Evolutionary conservation across 2,113 vertebrate species (phyloP).

Genomic region (Scatophagus argus): DNA sequence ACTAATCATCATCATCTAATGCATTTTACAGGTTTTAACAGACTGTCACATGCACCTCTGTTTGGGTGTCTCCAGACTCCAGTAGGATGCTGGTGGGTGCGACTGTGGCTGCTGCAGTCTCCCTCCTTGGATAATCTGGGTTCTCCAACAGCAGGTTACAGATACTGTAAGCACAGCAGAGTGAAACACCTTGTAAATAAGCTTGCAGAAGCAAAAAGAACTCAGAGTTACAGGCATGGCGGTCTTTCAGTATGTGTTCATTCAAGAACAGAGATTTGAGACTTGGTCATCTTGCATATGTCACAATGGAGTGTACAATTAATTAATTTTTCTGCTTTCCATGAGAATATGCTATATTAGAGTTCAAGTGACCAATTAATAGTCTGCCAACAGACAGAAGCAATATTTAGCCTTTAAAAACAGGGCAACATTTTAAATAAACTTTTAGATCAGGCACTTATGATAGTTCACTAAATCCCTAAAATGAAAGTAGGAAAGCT

Average conservation of each 20-base stretch:
- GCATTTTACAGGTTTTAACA: neutral
- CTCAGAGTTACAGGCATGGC: neutral
- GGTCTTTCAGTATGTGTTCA: neutral
- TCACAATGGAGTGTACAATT: neutral
- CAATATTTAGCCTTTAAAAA: neutral
- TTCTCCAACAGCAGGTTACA: slow-evolving; percentile 97
- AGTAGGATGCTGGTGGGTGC: slow-evolving; percentile 93
- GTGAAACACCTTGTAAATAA: neutral
- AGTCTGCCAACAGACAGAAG: neutral
- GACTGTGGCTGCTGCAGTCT: slow-evolving; percentile 84
- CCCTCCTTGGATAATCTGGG: slow-evolving; percentile 92
- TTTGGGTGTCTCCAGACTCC: slow-evolving; percentile 88
- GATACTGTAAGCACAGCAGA: slow-evolving; percentile 85
- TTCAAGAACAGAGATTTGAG: neutral
- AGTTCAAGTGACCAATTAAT: neutral
- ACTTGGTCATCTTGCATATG: neutral
- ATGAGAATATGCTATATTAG: neutral
- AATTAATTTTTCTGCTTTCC: neutral
- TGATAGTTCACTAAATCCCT: neutral
- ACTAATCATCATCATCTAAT: too few species aligned
- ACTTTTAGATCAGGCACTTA: neutral
- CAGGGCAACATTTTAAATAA: neutral
- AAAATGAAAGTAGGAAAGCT: neutral
- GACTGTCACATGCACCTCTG: slow-evolving; percentile 62
- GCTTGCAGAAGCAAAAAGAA: neutral